These are phyloP conservation scores for Drosophila sulfurigaster DNA, from an alignment of 1,140 invertebrate species.

Conservation along the genomic window DNA sequence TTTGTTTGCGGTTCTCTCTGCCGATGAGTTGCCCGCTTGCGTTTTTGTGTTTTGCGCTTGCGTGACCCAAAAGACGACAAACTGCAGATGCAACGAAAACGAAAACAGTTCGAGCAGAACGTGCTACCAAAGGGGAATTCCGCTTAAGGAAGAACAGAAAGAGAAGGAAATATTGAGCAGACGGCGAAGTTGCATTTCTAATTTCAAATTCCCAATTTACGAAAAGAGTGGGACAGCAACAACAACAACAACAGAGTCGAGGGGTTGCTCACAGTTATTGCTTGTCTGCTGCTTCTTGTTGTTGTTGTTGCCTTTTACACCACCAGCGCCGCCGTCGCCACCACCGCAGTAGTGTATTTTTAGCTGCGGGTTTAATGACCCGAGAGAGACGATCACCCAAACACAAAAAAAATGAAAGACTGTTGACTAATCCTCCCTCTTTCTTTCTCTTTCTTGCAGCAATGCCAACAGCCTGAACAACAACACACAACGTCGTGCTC, in stretches of 20 bases:
- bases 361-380: constrained; percentile 80
- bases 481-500: constrained; percentile 57
- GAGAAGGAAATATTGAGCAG: constrained; percentile 12
- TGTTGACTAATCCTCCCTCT: constrained; percentile 68
- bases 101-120: constrained; percentile 64
- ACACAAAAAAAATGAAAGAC: not conserved
- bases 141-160: constrained; percentile 51
- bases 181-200: constrained; percentile 32
- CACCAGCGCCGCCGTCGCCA: constrained; percentile 54
- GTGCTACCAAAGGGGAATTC: constrained; percentile 65
- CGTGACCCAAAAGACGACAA: constrained; percentile 73
- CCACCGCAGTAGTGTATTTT: constrained; percentile 60
- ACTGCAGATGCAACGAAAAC: constrained; percentile 45
- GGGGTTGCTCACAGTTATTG: too few relatives aligned
- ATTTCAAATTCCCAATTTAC: constrained; percentile 65
- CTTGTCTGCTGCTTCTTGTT: constrained; percentile 22
- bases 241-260: constrained; percentile 8
- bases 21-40: constrained; percentile 7
- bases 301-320: constrained; percentile 59
- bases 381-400: constrained; percentile 40
- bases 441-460: constrained; percentile 3
- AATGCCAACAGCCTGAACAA: constrained; percentile 50
- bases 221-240: constrained; percentile 27
- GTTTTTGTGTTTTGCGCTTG: constrained; percentile 36
- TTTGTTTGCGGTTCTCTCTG: constrained; percentile 50